A percentile compares a stretch with the other conserved stretches of the same genome.
Conservation (phyloP, 2,113 vertebrate genomes). For the Macrotus californicus region DNA sequence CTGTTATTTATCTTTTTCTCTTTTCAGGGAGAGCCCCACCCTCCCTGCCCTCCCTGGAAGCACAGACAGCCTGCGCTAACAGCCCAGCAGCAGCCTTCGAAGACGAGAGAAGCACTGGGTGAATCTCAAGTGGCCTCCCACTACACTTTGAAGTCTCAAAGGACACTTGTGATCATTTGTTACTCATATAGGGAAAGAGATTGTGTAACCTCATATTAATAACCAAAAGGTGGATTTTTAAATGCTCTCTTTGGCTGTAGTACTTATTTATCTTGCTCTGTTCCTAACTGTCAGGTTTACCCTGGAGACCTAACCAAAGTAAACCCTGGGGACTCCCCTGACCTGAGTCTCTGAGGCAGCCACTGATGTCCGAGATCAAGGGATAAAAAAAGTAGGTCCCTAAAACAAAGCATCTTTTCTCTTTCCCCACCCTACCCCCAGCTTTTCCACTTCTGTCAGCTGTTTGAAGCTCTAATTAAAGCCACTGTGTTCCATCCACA, state of each 20-base stretch:
- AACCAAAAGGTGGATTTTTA: neutral
- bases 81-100: neutral
- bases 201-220: neutral
- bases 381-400: slow-evolving; percentile 43
- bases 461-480: slow-evolving; percentile 23
- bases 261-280: slow-evolving; percentile 51
- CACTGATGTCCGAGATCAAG: neutral
- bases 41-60: neutral
- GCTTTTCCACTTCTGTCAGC: neutral
- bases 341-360: neutral
- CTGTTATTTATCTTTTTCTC: neutral
- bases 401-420: slow-evolving; percentile 9
- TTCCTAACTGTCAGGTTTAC: slow-evolving; percentile 1
- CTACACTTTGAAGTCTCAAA: neutral
- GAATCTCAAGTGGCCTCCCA: neutral
- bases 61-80: neutral
- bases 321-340: neutral
- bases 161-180: neutral
- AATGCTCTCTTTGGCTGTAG: slow-evolving; percentile 65
- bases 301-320: neutral
- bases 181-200: neutral
- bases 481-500: neutral
- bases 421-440: neutral
- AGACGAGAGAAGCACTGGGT: neutral
- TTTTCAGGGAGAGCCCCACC: neutral